Evolutionary conservation across 2,113 vertebrate species (phyloP).

Genomic region (Naja naja): DNA sequence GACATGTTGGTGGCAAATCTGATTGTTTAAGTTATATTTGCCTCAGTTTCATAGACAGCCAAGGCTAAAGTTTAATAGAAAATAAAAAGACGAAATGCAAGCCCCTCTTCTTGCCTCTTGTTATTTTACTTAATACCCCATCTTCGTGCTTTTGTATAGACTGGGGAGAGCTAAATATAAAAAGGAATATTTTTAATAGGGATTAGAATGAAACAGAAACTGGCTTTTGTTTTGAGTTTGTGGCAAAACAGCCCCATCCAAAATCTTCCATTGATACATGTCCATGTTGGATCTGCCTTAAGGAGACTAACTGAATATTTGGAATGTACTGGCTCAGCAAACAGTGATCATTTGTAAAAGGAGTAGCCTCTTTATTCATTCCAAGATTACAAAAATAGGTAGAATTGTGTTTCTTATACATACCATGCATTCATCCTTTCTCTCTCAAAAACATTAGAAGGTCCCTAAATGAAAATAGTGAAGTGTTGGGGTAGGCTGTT

Average conservation of each 20-base stretch:
- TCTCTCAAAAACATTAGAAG: background rate
- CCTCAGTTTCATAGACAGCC: background rate
- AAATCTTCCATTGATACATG: background rate
- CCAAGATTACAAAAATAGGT: background rate
- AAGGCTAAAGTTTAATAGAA: background rate
- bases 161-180: background rate
- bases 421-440: background rate
- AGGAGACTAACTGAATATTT: background rate
- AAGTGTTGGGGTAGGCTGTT: background rate
- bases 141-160: background rate
- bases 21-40: background rate
- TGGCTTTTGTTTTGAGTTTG: background rate
- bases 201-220: background rate
- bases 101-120: background rate
- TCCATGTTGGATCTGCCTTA: background rate
- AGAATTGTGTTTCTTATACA: background rate
- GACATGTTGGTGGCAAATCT: background rate
- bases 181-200: background rate
- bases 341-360: too few species aligned
- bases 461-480: background rate
- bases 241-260: background rate
- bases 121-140: background rate
- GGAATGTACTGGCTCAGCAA: background rate
- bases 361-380: background rate
- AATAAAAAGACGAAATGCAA: background rate